Conservation (phyloP, 1,140 invertebrate genomes). For the Drosophila kanapiae region DNA sequence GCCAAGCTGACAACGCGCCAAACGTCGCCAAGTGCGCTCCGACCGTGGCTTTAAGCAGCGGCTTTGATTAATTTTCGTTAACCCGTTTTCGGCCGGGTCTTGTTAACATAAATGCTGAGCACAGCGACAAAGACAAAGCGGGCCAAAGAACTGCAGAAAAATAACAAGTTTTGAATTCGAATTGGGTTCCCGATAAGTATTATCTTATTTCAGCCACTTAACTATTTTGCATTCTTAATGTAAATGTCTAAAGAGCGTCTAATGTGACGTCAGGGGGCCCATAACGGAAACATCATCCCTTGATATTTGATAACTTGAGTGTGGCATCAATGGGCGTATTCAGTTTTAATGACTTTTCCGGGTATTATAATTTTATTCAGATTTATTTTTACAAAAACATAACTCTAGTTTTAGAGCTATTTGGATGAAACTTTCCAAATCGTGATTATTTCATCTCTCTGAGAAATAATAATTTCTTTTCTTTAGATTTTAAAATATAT, state of each 20-base stretch:
- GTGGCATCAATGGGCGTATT: neutral
- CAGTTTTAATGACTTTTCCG: too few species aligned
- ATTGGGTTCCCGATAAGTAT: constrained; percentile 16
- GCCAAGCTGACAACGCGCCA: constrained; percentile 52
- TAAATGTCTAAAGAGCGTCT: neutral
- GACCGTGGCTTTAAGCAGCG: constrained; percentile 41
- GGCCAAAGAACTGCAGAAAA: constrained; percentile 36
- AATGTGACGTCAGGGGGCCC: constrained; percentile 12
- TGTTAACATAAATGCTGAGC: constrained; percentile 53
- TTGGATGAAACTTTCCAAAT: too few species aligned
- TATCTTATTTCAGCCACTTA: constrained; percentile 25
- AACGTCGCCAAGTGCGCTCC: constrained; percentile 52
- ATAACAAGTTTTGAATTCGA: constrained; percentile 45
- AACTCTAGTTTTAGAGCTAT: too few species aligned
- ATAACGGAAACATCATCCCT: neutral
- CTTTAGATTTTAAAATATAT: too few species aligned
- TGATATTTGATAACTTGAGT: neutral
- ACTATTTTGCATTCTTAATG: constrained; percentile 13
- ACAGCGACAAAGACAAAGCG: constrained; percentile 36
- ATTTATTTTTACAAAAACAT: neutral
- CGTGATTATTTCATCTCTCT: too few species aligned
- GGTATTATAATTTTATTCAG: neutral
- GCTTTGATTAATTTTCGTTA: constrained; percentile 68
- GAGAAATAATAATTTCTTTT: too few species aligned
- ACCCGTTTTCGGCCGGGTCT: constrained; percentile 61